Percentiles rank a stretch among this genome's conserved stretches.
These are phyloP conservation scores for Hypomecis punctinalis DNA, from an alignment of 2,888 invertebrate genomes.

Conservation along the genomic window DNA sequence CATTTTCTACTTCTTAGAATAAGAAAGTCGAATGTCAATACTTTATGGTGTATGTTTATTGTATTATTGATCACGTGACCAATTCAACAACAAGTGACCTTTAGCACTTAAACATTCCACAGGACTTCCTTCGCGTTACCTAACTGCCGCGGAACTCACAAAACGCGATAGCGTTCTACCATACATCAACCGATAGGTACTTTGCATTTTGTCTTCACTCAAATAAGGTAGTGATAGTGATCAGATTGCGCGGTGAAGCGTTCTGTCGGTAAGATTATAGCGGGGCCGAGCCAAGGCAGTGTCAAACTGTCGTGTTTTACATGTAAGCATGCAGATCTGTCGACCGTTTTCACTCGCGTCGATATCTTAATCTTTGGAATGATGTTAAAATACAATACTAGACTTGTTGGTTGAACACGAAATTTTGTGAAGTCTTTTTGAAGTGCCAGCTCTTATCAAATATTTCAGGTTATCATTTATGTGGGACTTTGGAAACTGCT, in stretches of 20 bases:
- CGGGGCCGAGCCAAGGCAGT: not conserved
- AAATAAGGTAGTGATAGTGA: slow-evolving; percentile 10
- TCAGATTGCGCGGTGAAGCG: slow-evolving; percentile 17
- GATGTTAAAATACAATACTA: no score
- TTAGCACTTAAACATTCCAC: not conserved
- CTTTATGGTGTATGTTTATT: no score
- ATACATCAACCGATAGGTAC: slow-evolving; percentile 14
- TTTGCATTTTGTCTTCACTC: slow-evolving; percentile 21
- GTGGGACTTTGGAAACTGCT: no score
- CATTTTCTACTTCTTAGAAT: no score
- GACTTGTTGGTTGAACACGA: no score
- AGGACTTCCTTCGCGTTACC: slow-evolving; percentile 50
- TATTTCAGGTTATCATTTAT: no score
- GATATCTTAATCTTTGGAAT: not conserved
- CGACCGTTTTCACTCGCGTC: not conserved
- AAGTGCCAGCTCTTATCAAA: no score
- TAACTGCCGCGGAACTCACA: slow-evolving; percentile 48
- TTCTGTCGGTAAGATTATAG: slow-evolving; percentile 4
- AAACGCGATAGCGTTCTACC: slow-evolving; percentile 51
- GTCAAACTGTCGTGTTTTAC: slow-evolving; percentile 5
- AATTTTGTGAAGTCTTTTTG: no score
- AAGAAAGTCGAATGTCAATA: no score
- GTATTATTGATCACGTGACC: no score
- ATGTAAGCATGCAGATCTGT: not conserved
- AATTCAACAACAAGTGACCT: no score